Evolutionary conservation across 2,113 vertebrate genomes (phyloP), one percentile per base, ranked within the genome.

Genomic region (Geococcyx californianus): DNA sequence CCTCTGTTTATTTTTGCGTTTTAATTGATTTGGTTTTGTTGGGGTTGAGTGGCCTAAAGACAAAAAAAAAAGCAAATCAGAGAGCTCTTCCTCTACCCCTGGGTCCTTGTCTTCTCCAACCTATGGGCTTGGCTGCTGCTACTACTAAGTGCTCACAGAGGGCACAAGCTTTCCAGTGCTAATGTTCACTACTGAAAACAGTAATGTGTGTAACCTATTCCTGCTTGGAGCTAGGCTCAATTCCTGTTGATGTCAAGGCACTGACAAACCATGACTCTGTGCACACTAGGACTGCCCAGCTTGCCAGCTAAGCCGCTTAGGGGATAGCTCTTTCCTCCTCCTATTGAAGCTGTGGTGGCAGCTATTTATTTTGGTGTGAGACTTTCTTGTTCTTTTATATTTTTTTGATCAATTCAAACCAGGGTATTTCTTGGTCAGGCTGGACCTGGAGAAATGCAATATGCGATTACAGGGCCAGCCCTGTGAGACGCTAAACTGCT

Each of bases 351-450:
- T 84, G 85, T 76, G 55, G 62, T 89, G 92, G 60, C 78, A 94
- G 91, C 84, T 85, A 58, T 93, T 94, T 95, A 77, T 95, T 88
- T 63, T 70, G 62, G 45, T 59, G 51, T 63, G 66, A 76, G 38
- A 67, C 56, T 80, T 33, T 85, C 16, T 45, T 93, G 20, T 56
- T 59, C 31, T 82, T 56, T 31, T 51, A n/a, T 66, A 24, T 34
- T 58, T 76, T 70, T 82, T 36, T 1, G 36, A 56, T 84, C 42
- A 60, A 36, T 40, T 16, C 16, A 90, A 91, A 75, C 58, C 4
- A 19, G n/a, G 38, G 54, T 89, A 33, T 93, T 93, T 96, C 93
- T 94, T 94, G n/a, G 63, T 94, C 89, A 96, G 94, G 93, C 94
- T 93, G 89, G 95, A 88, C 95, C 94, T 92, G 93, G 88, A 84